Evolutionary conservation across 2,113 vertebrate genomes (phyloP), one percentile per base, ranked within the genome.

Genomic region (Potamarius usumacintae): DNA sequence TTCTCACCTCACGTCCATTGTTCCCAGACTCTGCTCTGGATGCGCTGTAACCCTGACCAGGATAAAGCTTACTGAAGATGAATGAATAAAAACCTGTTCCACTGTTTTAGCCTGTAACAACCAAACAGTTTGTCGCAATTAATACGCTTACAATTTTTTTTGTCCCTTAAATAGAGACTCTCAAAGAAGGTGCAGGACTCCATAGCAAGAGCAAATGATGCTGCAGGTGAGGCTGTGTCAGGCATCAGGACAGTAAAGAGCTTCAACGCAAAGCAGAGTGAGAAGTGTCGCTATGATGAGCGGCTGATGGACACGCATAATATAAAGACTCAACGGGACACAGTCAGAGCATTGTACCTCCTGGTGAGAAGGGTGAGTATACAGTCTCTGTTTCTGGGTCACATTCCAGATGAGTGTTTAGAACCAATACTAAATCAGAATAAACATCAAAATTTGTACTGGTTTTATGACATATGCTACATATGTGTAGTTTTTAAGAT

Each of bases 201-300:
- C 0, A 87, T 95, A 27, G 97, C 97, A 0, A 83, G 0, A 4
- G 93, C 95, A 0, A 94, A 93, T 4, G 95, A 96, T 8, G 87
- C 94, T 5, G 97, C 95, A 0, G 94, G 92, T 0, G 97, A 98
- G 89, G 93, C 93, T 0, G 90, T 97, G 0, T 95, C 94, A 0
- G 92, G 94, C 6, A 92, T 97, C 0, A 94, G 92, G 27, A 96
- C 95, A 0, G 95, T 97, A 25, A 93, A 94, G 0, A 96, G 96
- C 82, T 97, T 97, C 30, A 95, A 94, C 0, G 92, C 94, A 0
- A 95, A 96, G 90, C 92, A 92, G 7, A 91, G 94, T 0, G 97
- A 99, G 72, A 89, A 91, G 0, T 0, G n/a, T 10, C 94, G 94
- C 63, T 98, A 97, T 50, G 57, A 92, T 11, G 20, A 87, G 15